phyloP scores from a whole-genome alignment of 2,888 invertebrate species.

The Eristalinus aeneus region DNA sequence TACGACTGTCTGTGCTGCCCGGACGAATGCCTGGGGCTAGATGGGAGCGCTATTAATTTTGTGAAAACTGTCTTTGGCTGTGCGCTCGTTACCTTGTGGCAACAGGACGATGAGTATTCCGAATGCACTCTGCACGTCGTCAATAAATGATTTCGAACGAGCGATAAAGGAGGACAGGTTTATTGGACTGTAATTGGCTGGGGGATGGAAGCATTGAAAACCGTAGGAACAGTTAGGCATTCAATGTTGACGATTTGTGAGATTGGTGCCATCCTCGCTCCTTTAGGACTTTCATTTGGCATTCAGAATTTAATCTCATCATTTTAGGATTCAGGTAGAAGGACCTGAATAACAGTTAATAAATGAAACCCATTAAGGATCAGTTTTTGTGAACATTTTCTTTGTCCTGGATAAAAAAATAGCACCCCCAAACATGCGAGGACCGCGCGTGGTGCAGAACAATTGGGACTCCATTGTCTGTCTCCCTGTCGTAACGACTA shows the following conservation, averaged over 20 bases:
- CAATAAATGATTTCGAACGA: not conserved
- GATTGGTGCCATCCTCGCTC: too few species aligned
- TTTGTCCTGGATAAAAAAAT: too few species aligned
- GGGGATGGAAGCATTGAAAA: not conserved
- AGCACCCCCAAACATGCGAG: too few species aligned
- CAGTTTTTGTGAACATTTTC: too few species aligned
- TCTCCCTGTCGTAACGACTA: not conserved
- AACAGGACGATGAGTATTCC: not conserved
- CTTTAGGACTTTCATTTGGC: too few species aligned
- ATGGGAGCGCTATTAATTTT: constrained; percentile 8
- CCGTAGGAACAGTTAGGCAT: not conserved
- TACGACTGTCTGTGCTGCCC: not conserved
- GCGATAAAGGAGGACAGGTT: not conserved
- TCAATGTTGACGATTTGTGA: not conserved
- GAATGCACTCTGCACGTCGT: constrained; percentile 19
- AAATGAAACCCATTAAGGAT: too few species aligned
- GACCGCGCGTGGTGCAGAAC: too few species aligned
- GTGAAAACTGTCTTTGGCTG: not conserved
- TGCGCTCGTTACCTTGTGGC: not conserved
- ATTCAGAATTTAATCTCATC: too few species aligned
- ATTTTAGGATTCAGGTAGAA: too few species aligned
- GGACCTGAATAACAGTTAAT: too few species aligned
- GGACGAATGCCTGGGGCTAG: not conserved
- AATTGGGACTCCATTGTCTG: too few species aligned
- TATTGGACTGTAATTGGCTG: not conserved